phyloP scores from a whole-genome alignment of 2,888 invertebrate species.

The Frankliniella intonsa region DNA sequence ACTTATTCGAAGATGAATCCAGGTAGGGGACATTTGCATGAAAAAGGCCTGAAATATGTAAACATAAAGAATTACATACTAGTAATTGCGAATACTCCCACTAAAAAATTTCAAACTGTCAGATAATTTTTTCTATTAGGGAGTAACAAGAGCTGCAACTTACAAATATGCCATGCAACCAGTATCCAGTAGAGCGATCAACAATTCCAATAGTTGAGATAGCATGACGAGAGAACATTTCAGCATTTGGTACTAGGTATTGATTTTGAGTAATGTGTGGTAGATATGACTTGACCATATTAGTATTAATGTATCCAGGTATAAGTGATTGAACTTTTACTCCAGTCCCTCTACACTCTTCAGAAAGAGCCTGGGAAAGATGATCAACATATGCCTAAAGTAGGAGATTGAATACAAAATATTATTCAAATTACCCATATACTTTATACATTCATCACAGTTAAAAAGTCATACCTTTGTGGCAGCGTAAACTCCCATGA shows the following conservation, averaged over 20 bases:
- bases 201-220: background rate
- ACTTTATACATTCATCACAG: background rate
- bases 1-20: background rate
- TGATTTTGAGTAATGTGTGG: background rate
- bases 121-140: background rate
- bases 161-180: background rate
- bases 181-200: background rate
- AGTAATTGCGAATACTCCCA: background rate
- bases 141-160: background rate
- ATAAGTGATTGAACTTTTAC: background rate
- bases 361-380: background rate
- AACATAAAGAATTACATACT: background rate
- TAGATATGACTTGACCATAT: background rate
- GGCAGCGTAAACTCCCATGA: background rate
- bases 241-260: background rate
- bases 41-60: background rate
- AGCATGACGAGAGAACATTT: background rate
- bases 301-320: background rate
- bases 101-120: background rate
- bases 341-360: slow-evolving; percentile 3
- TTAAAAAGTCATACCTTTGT: background rate
- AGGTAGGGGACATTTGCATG: background rate
- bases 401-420: background rate
- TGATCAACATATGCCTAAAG: background rate
- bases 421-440: background rate